Evolutionary conservation across 2,888 invertebrate genomes (phyloP).

Genomic region (Seira musarum): DNA sequence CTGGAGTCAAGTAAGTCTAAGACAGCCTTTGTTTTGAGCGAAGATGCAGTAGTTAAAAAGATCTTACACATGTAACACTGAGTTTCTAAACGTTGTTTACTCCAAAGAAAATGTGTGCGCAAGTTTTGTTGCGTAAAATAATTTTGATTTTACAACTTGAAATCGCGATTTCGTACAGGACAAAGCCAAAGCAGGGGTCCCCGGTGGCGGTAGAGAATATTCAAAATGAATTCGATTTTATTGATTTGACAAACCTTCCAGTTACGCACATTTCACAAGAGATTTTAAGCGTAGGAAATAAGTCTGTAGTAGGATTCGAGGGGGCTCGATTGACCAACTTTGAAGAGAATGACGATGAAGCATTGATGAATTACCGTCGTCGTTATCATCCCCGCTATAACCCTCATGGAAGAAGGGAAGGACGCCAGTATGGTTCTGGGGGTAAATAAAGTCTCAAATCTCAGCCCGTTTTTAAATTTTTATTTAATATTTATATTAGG

Average conservation of each 20-base stretch:
- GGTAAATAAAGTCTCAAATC: slow-evolving; percentile 11
- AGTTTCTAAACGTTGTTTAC: no score
- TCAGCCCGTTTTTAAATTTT: not conserved
- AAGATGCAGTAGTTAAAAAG: no score
- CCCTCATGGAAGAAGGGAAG: slow-evolving; percentile 39
- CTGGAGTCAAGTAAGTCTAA: no score
- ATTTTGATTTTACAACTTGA: no score
- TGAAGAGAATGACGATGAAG: slow-evolving; percentile 12
- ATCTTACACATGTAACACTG: no score
- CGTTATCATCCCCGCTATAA: not conserved
- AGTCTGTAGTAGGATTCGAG: not conserved
- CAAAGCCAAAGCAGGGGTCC: not conserved
- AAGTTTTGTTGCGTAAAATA: no score
- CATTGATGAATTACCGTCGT: slow-evolving; percentile 26
- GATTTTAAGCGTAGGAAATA: not conserved
- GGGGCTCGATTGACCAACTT: not conserved
- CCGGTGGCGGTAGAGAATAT: not conserved
- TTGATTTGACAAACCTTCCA: not conserved
- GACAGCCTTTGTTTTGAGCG: no score
- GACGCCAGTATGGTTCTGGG: slow-evolving; percentile 33
- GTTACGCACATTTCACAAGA: not conserved
- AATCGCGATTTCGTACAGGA: not conserved
- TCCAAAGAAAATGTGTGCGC: no score
- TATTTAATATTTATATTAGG: not conserved
- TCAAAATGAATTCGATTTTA: not conserved